Conservation (phyloP, 2,797 vertebrate genomes). For the Phataginus tetradactyla region DNA sequence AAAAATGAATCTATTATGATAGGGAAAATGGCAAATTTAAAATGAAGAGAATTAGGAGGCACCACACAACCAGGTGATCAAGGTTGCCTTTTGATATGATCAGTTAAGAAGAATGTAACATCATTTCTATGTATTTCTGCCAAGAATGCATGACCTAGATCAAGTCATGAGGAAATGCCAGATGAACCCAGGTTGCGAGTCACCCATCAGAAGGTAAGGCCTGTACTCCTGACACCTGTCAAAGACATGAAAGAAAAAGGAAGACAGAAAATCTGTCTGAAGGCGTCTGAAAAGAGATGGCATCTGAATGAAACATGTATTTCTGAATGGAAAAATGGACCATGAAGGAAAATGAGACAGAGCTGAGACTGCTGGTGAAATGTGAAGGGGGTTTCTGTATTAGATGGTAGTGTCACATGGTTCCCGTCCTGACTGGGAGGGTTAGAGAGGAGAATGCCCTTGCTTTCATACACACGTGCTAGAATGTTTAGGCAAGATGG, state of each 20-base stretch:
- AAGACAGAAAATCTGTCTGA: neutral
- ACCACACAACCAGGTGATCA: neutral
- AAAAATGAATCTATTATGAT: neutral
- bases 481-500: neutral
- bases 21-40: neutral
- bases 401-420: neutral
- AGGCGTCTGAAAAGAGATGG: neutral
- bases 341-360: constrained; percentile 10
- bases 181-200: neutral
- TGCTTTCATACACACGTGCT: neutral
- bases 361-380: neutral
- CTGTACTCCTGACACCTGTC: neutral
- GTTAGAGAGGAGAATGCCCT: neutral
- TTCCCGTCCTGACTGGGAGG: neutral
- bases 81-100: neutral
- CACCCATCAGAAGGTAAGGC: neutral
- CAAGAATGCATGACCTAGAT: neutral
- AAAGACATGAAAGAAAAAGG: neutral
- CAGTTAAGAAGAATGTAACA: neutral
- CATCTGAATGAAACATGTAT: neutral
- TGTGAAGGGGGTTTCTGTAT: neutral
- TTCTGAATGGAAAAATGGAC: neutral
- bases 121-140: neutral
- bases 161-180: neutral
- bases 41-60: neutral